phyloP scores from a whole-genome alignment of 2,888 invertebrate species.

The Tetropium fuscum region DNA sequence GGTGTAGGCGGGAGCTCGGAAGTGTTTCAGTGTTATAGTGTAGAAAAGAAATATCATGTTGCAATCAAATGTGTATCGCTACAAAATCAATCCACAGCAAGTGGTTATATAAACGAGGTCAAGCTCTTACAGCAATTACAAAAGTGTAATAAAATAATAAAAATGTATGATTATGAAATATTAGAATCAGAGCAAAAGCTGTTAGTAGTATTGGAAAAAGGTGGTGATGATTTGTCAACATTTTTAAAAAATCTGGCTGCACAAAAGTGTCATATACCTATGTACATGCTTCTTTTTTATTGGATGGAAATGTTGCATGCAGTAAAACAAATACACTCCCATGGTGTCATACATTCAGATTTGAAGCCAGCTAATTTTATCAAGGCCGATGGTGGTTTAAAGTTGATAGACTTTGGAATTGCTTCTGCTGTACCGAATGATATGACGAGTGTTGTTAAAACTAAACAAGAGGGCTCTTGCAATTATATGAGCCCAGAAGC shows the following conservation, averaged over 20 bases:
- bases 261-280: constrained; percentile 69
- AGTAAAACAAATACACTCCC: constrained; percentile 86
- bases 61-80: constrained; percentile 90
- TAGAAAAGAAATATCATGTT: constrained; percentile 69
- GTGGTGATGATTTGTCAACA: constrained; percentile 88
- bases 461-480: constrained; percentile 87
- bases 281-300: constrained; percentile 86
- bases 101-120: constrained; percentile 92
- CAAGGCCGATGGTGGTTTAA: constrained; percentile 84
- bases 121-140: constrained; percentile 84
- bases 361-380: constrained; percentile 97
- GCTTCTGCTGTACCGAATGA: constrained; percentile 89
- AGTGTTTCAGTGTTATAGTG: constrained; percentile 80
- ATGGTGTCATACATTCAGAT: constrained; percentile 94
- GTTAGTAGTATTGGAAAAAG: constrained; percentile 92
- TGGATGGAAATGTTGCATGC: constrained; percentile 95
- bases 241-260: constrained; percentile 72
- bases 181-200: constrained; percentile 74
- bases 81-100: constrained; percentile 77
- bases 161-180: constrained; percentile 86
- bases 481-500: constrained; percentile 98
- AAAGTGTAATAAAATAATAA: constrained; percentile 84
- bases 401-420: constrained; percentile 98
- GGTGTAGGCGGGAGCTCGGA: constrained; percentile 94
- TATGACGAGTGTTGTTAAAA: constrained; percentile 89